Conservation (phyloP, 2,888 invertebrate species). For the Dicyrtomina minuta region DNA sequence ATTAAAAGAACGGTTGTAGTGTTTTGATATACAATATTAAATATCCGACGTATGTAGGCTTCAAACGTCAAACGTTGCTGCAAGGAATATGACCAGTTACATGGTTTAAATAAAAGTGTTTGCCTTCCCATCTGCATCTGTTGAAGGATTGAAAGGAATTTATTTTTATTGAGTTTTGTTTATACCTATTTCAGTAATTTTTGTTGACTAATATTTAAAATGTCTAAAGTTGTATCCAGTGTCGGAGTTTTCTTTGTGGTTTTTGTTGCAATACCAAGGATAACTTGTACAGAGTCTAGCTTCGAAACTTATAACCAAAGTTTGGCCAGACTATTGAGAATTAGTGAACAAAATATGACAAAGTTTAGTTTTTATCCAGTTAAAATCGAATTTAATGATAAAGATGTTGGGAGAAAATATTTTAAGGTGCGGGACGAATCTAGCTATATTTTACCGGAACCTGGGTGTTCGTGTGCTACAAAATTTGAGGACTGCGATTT, state of each 20-base stretch:
- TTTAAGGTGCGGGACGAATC: neutral
- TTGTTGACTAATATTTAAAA: neutral
- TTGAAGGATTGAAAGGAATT: neutral
- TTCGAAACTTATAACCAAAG: no score
- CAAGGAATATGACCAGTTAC: no score
- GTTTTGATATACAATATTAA: no score
- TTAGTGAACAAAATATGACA: neutral
- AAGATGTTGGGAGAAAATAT: constrained; percentile 6
- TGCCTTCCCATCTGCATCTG: no score
- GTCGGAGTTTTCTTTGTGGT: neutral
- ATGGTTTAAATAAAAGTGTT: no score
- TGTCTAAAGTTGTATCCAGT: neutral
- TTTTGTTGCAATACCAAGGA: neutral
- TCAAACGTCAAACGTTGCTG: no score
- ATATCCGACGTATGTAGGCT: no score
- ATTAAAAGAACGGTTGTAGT: no score
- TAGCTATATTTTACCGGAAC: constrained; percentile 7
- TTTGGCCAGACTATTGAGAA: no score
- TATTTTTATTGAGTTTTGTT: no score
- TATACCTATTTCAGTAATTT: no score
- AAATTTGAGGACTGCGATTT: constrained; percentile 23
- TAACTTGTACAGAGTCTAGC: no score
- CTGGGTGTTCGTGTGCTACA: constrained; percentile 23
- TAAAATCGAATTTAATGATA: neutral
- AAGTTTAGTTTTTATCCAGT: neutral